Evolutionary conservation across 2,113 vertebrate genomes (phyloP), one percentile per base, ranked within the genome.

Genomic region (Pitta sordida): DNA sequence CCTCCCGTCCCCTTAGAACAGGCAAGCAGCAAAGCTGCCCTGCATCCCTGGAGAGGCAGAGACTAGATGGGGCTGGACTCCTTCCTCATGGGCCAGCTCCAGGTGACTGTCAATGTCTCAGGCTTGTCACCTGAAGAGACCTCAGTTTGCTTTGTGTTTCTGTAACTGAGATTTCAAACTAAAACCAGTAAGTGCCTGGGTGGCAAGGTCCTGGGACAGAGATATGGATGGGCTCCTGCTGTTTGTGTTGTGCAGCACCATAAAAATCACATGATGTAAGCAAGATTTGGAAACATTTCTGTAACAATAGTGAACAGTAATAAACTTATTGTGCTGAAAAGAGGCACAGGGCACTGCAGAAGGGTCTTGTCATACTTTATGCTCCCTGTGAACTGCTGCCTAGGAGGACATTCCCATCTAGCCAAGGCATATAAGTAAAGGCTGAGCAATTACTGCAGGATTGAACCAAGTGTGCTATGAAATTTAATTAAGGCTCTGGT

Each of bases 401-500:
- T 17, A 19, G 37, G 52, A 92, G 16, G 55, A 32, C 30, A 4
- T 11, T 64, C 53, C 52, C 24, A 4, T 52, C 75, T 43, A 92
- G 89, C 52, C 80, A 68, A 17, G 0, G 1, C 44, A 5, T 27
- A 2, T 9, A 67, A 84, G 69, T 30, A 75, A 91, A 84, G 55
- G 71, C 62, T 83, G 70, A 93, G 81, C 78, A 87, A 87, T 80
- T 92, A 63, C 43, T 3, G 21, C 78, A 80, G 89, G 70, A 86
- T 55, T 0, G 1, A 91, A 78, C 58, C 90, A 91, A 96, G 81
- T 69, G 78, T 92, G 84, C 84, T 84, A 91, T 91, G 86, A 92
- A 94, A 88, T 94, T 74, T 83, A 93, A 89, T 91, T 93, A 94
- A 96, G 78, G 67, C 89, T 85, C 30, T 58, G 49, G 86, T 71